These are phyloP conservation scores for Gopherus evgoodei DNA, from an alignment of 2,113 vertebrate species.

Conservation along the genomic window DNA sequence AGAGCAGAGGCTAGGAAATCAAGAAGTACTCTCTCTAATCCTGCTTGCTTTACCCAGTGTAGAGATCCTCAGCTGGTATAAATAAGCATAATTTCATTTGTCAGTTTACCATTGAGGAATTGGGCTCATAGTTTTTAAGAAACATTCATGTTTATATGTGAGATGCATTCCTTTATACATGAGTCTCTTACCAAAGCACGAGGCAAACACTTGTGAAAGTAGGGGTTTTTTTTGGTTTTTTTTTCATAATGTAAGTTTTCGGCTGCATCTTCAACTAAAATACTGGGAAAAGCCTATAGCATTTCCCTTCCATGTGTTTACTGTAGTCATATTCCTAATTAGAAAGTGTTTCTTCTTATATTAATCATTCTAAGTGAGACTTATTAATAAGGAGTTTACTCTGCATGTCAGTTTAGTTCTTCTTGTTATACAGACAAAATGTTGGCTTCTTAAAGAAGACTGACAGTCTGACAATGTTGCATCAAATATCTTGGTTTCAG, in stretches of 20 bases:
- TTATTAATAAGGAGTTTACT: background rate
- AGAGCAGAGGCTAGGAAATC: constrained; percentile 81
- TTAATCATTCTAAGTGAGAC: background rate
- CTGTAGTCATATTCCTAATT: background rate
- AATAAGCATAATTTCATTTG: background rate
- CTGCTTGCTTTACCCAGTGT: background rate
- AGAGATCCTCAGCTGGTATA: background rate
- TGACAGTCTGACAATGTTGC: background rate
- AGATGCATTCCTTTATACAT: background rate
- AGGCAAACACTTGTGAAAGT: background rate
- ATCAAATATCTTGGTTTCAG: background rate
- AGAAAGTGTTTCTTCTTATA: background rate
- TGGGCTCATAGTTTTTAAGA: background rate
- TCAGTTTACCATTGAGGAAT: background rate
- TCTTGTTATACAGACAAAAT: background rate
- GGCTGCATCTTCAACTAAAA: background rate
- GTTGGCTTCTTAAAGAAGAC: background rate
- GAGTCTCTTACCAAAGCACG: background rate
- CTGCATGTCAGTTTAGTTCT: background rate
- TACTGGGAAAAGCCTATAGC: background rate
- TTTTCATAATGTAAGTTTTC: background rate
- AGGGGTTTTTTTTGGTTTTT: background rate
- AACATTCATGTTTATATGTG: background rate
- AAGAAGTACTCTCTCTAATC: constrained; percentile 55
- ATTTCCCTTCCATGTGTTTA: background rate